These are phyloP conservation scores for Eilema depressum DNA, from an alignment of 2,888 invertebrate species.

Conservation along the genomic window DNA sequence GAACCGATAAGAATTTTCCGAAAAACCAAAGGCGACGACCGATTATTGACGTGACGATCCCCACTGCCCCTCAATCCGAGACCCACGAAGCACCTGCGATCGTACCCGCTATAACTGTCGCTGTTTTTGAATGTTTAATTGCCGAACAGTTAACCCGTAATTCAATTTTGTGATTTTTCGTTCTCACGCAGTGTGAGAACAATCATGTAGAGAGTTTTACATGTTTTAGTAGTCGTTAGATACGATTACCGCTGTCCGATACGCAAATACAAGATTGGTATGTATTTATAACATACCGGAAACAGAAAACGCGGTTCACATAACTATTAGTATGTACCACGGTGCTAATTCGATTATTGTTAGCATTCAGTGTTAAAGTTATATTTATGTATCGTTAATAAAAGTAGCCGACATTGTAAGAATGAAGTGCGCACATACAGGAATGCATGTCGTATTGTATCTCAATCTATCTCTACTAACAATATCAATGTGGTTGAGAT, in stretches of 20 bases:
- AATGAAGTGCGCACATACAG: slow-evolving; percentile 22
- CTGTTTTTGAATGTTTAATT: slow-evolving; percentile 79
- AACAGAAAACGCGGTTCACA: slow-evolving; percentile 49
- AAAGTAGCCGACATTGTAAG: slow-evolving; percentile 34
- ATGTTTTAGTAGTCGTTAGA: slow-evolving; percentile 69
- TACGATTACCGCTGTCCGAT: slow-evolving; percentile 70
- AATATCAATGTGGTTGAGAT: background rate
- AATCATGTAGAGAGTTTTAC: slow-evolving; percentile 67
- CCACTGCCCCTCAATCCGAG: slow-evolving; percentile 73
- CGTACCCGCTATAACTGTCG: slow-evolving; percentile 76
- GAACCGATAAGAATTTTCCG: slow-evolving; percentile 73
- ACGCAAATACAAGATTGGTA: slow-evolving; percentile 70
- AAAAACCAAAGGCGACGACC: slow-evolving; percentile 76
- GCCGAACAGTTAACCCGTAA: slow-evolving; percentile 76
- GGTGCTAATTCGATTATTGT: slow-evolving; percentile 53
- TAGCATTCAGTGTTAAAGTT: slow-evolving; percentile 46
- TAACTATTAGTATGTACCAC: slow-evolving; percentile 51
- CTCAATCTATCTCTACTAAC: background rate
- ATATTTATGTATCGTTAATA: slow-evolving; percentile 26
- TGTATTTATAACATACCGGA: slow-evolving; percentile 59
- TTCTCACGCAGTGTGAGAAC: slow-evolving; percentile 85
- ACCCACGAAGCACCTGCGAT: slow-evolving; percentile 81
- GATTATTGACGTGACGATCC: slow-evolving; percentile 75
- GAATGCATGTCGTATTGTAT: slow-evolving; percentile 27
- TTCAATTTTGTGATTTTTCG: slow-evolving; percentile 74